These are phyloP conservation scores for Ericerus pela DNA, from an alignment of 1,140 invertebrate genomes.

Conservation along the genomic window DNA sequence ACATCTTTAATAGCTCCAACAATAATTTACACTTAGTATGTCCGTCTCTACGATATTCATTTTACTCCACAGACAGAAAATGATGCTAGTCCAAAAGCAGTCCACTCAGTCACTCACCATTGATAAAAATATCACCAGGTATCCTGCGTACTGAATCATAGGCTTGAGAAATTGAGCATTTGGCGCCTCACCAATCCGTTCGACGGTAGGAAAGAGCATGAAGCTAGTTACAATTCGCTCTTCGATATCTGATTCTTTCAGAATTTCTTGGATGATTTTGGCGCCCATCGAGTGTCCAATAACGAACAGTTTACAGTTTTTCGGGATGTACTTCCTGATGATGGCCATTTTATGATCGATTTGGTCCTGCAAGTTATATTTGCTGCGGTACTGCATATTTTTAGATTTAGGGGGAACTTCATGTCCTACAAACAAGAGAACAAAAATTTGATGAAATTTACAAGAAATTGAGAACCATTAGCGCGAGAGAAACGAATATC, in stretches of 20 bases:
- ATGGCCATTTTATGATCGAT: conserved; percentile 66
- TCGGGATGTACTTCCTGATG: conserved; percentile 51
- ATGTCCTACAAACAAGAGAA: conserved; percentile 34
- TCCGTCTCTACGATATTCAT: no score
- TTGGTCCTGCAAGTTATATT: conserved; percentile 57
- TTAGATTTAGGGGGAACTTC: conserved; percentile 35
- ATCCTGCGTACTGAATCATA: conserved; percentile 30
- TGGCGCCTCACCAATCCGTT: conserved; percentile 52
- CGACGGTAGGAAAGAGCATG: conserved; percentile 68
- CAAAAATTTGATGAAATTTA: not conserved
- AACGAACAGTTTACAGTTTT: conserved; percentile 48
- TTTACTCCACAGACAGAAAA: no score
- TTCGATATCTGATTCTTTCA: conserved; percentile 39
- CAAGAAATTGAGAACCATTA: no score
- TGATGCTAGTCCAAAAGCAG: no score
- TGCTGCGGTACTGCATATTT: conserved; percentile 14
- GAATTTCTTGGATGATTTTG: conserved; percentile 59
- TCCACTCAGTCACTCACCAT: conserved; percentile 29
- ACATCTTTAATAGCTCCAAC: no score
- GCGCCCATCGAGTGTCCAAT: conserved; percentile 74
- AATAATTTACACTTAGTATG: no score
- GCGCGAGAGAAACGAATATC: not conserved
- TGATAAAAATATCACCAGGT: conserved; percentile 38
- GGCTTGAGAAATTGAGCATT: conserved; percentile 45
- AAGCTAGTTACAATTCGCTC: conserved; percentile 40